These are phyloP conservation scores for Desmophyllum pertusum DNA, from an alignment of 92 coral and sea anemone genomes.

Conservation along the genomic window DNA sequence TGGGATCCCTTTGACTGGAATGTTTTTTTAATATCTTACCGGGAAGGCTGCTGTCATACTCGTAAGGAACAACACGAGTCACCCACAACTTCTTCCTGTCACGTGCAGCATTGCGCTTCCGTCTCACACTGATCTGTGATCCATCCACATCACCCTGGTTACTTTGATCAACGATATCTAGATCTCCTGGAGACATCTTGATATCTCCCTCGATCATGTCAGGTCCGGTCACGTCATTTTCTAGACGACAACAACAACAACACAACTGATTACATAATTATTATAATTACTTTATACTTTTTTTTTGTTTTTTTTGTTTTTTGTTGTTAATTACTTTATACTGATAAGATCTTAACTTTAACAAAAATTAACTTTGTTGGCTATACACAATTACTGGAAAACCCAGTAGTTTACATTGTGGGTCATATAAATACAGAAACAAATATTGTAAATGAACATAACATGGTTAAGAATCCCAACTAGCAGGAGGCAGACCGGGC, in stretches of 20 bases:
- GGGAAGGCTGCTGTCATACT: conserved; percentile 49
- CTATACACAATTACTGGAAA: no score
- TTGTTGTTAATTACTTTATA: no score
- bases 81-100: conserved; percentile 71
- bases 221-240: conserved; percentile 67
- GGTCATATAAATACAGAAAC: no score
- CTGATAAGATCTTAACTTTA: no score
- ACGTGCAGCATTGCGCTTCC: conserved; percentile 76
- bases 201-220: conserved; percentile 80
- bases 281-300: no score
- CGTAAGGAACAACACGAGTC: conserved; percentile 70
- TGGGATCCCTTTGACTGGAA: not conserved
- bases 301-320: no score
- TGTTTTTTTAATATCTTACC: conserved; percentile 25
- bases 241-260: conserved; percentile 23
- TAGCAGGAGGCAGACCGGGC: no score
- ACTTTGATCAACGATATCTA: conserved; percentile 48
- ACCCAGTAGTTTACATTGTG: no score
- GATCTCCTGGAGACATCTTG: conserved; percentile 44
- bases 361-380: no score
- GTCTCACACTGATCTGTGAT: conserved; percentile 32
- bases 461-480: no score
- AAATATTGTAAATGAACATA: no score
- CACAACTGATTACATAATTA: no score
- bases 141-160: conserved; percentile 64